Percentiles rank a stretch among this genome's conserved stretches.
phyloP scores from a whole-genome alignment of 2,888 invertebrate genomes.

The Crocallis elinguaria region DNA sequence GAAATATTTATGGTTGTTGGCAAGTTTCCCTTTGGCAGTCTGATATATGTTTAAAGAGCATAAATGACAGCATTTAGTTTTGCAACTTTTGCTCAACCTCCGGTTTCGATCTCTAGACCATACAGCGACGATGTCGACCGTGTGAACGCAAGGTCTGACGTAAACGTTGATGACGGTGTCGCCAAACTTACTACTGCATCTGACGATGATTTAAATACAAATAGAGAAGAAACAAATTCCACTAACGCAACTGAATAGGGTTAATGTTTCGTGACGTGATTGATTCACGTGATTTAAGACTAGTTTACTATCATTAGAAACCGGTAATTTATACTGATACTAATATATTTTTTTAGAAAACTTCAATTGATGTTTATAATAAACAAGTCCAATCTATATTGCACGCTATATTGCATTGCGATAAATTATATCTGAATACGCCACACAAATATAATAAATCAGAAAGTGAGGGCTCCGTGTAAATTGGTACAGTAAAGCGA shows the following conservation, averaged over 20 bases:
- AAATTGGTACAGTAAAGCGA: too few species aligned
- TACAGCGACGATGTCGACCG: constrained; percentile 55
- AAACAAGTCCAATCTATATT: background rate
- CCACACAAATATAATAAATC: too few species aligned
- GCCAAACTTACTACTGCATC: constrained; percentile 19
- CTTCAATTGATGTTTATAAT: background rate
- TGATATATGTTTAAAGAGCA: constrained; percentile 20
- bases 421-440: background rate
- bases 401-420: background rate
- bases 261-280: background rate
- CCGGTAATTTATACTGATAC: background rate
- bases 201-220: constrained; percentile 29
- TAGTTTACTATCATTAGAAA: background rate
- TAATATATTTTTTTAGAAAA: background rate
- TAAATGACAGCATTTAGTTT: constrained; percentile 45
- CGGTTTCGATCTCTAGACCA: constrained; percentile 61
- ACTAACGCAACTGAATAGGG: constrained; percentile 16
- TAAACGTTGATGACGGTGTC: constrained; percentile 51
- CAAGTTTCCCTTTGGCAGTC: constrained; percentile 9
- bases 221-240: constrained; percentile 34
- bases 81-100: constrained; percentile 67
- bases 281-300: constrained; percentile 6
- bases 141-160: constrained; percentile 67
- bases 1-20: background rate
- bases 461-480: too few species aligned